Base-by-base conservation (phyloP, 2,113 vertebrate genomes). In the Meriones unguiculatus region DNA sequence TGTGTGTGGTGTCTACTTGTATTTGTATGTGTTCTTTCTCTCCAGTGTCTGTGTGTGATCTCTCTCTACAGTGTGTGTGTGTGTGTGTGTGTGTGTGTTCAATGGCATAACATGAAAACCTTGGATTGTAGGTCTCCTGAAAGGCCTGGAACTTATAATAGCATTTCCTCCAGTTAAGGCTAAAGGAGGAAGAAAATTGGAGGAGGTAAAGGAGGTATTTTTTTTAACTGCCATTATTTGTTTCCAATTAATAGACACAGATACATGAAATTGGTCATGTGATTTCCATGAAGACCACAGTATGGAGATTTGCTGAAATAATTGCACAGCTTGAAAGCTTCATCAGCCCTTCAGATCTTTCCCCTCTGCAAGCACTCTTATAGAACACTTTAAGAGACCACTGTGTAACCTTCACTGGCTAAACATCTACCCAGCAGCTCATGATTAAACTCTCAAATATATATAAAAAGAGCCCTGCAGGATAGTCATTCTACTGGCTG, bases 381-480 rank as follows among this genome's bases (percentile, higher is more conserved):
- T 87, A 89, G 96, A 87, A 35, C 13, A 30, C 72, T 95, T 86
- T 89, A 85, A 92, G 95, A 97, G 84, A 97, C 85, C 85, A 96
- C 96, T 76, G 85, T 94, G 94, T 73, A 96, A 93, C 46, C 87
- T 96, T 95, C 32, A n/a, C 41, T 86, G 81, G 93, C 73, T 86
- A 98, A 98, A 70, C 87, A 93, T 94, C 97, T 77, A 89, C 2
- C 90, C 95, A 96, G 95, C 62, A 89, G 0, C 0, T 89, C 80
- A 91, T 90, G 93, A 98, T 98, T 98, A 98, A 97, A 97, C 54
- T 97, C 91, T 97, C 91, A 96, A 96, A 90, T 89, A 94, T 94
- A 95, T 76, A 92, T 97, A 86, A 98, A 98, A 97, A 92, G 91
- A 91, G 87, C 94, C 75, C 95, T 95, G 81, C 96, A 96, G 62